Conservation (phyloP, 2,113 vertebrate species). For the Tenebrosternarchus preto region DNA sequence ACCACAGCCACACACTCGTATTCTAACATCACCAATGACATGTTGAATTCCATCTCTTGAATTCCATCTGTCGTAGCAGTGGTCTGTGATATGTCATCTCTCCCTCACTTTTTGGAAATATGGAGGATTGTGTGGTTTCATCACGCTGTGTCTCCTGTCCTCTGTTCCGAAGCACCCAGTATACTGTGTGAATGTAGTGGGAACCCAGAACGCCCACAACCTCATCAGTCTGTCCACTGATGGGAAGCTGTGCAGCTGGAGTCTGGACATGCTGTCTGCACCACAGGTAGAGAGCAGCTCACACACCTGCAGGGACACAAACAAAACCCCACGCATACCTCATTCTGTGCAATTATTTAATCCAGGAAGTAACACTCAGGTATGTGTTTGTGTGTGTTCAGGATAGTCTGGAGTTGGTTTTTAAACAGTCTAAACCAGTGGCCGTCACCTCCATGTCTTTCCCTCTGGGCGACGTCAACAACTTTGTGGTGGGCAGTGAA, state of each 20-base stretch:
- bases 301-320: constrained; percentile 63
- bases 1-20: too few species aligned
- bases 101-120: too few species aligned
- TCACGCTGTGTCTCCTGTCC: neutral
- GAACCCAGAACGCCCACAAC: constrained; percentile 95
- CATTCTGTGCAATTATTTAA: neutral
- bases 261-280: constrained; percentile 92
- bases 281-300: constrained; percentile 76
- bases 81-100: too few species aligned
- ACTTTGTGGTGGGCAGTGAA: constrained; percentile 98
- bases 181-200: constrained; percentile 87
- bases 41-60: too few species aligned
- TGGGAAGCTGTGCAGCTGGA: constrained; percentile 98
- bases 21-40: too few species aligned
- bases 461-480: constrained; percentile 95
- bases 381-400: constrained; percentile 60
- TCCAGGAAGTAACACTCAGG: neutral
- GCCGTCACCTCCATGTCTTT: constrained; percentile 98
- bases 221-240: constrained; percentile 98
- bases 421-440: constrained; percentile 96
- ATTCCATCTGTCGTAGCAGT: too few species aligned
- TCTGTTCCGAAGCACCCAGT: constrained; percentile 78
- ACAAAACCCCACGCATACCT: neutral
- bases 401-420: constrained; percentile 98
- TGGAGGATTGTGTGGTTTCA: constrained; percentile 2